phyloP scores from a whole-genome alignment of 2,113 vertebrate species.

The Cyanocitta stelleri region DNA sequence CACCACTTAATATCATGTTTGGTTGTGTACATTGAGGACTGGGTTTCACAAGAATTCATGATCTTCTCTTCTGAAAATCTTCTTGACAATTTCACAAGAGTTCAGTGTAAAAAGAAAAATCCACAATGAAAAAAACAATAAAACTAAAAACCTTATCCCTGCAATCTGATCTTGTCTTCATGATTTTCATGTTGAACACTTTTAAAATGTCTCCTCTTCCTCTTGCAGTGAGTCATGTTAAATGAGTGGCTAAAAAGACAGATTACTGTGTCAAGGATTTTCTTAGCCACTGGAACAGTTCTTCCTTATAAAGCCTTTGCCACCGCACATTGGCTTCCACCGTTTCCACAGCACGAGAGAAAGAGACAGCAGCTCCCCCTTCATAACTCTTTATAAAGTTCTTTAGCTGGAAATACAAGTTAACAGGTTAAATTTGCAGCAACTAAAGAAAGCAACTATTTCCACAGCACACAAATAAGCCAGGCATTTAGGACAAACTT shows the following conservation, averaged over 20 bases:
- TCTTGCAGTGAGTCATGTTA: constrained; percentile 40
- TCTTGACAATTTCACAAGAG: constrained; percentile 53
- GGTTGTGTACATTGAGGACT: constrained; percentile 57
- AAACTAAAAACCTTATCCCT: neutral
- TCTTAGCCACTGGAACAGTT: constrained; percentile 92
- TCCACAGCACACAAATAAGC: neutral
- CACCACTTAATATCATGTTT: constrained; percentile 68
- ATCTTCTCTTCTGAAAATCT: constrained; percentile 51
- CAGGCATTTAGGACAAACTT: neutral
- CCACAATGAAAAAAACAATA: neutral
- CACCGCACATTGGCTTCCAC: constrained; percentile 94
- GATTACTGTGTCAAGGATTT: constrained; percentile 82
- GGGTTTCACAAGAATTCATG: constrained; percentile 55
- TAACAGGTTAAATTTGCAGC: constrained; percentile 22
- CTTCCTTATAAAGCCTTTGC: constrained; percentile 89
- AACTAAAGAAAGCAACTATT: neutral
- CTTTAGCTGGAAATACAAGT: constrained; percentile 82
- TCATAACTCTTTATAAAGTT: constrained; percentile 87
- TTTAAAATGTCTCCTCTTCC: constrained; percentile 45
- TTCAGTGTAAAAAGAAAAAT: constrained; percentile 38
- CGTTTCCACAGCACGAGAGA: constrained; percentile 89
- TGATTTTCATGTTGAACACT: constrained; percentile 21
- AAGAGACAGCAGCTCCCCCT: constrained; percentile 78
- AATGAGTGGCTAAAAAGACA: neutral
- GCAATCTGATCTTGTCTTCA: constrained; percentile 44